phyloP scores from a whole-genome alignment of 2,797 vertebrate species.

The Graptemys geographica region DNA sequence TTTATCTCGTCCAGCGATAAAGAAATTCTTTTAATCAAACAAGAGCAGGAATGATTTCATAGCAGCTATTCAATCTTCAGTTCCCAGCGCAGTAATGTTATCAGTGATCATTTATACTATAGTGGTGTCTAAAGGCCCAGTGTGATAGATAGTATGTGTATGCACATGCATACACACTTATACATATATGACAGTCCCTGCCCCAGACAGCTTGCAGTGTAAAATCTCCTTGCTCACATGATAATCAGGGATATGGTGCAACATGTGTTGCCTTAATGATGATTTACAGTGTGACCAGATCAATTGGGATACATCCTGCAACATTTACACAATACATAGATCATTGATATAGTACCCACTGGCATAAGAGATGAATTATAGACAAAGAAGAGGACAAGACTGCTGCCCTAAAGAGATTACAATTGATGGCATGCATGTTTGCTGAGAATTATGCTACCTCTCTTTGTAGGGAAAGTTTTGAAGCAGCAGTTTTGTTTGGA shows the following conservation, averaged over 20 bases:
- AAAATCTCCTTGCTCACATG: accelerated
- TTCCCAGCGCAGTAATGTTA: not conserved
- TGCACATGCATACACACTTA: accelerated
- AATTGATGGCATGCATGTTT: accelerated
- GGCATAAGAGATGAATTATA: not conserved
- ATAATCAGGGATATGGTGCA: constrained; percentile 40
- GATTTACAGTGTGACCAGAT: constrained; percentile 25
- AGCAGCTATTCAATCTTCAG: not conserved
- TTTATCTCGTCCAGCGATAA: not conserved
- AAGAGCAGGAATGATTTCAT: not conserved
- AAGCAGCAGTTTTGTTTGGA: not conserved
- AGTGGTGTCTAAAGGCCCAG: accelerated
- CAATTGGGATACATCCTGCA: constrained; percentile 43
- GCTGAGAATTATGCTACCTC: accelerated
- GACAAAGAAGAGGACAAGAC: not conserved
- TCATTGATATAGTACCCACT: not conserved
- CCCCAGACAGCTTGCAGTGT: not conserved
- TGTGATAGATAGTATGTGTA: accelerated
- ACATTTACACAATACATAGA: not conserved
- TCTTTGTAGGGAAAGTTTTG: not conserved
- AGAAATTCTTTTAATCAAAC: not conserved
- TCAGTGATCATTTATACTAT: not conserved
- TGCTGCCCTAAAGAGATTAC: accelerated
- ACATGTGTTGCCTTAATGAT: constrained; percentile 49
- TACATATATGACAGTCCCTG: not conserved